These are phyloP conservation scores for Drosophila parthenogenetica DNA, from an alignment of 2,888 invertebrate genomes.

Conservation along the genomic window DNA sequence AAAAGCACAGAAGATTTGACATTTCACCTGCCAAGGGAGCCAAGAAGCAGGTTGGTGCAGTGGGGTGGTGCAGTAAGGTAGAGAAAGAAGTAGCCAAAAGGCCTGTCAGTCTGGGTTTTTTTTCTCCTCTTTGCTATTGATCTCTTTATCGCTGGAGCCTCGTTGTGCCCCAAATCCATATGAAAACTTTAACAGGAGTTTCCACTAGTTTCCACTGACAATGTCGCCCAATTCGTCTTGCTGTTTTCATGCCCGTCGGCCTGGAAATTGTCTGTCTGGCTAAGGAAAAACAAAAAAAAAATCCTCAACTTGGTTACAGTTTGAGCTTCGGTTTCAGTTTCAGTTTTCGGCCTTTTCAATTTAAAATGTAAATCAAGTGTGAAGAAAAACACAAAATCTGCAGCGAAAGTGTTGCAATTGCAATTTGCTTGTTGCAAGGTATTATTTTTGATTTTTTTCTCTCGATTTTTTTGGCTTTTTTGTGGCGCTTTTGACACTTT, in stretches of 20 bases:
- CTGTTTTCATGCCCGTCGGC: slow-evolving; percentile 72
- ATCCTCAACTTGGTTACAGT: slow-evolving; percentile 1
- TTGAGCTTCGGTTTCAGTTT: slow-evolving; percentile 46
- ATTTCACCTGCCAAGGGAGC: slow-evolving; percentile 64
- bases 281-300: neutral
- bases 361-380: slow-evolving; percentile 79
- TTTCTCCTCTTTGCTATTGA: slow-evolving; percentile 59
- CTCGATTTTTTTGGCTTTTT: too few species aligned
- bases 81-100: too few species aligned
- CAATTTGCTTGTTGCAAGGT: slow-evolving; percentile 73
- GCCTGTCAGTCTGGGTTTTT: too few species aligned
- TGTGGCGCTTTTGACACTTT: slow-evolving; percentile 67
- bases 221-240: slow-evolving; percentile 79
- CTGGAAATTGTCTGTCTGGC: slow-evolving; percentile 61
- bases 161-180: slow-evolving; percentile 61
- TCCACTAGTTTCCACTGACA: slow-evolving; percentile 52
- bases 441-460: slow-evolving; percentile 2
- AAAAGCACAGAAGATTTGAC: slow-evolving; percentile 62
- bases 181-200: slow-evolving; percentile 30
- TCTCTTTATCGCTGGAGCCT: slow-evolving; percentile 69
- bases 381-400: slow-evolving; percentile 74
- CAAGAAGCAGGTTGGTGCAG: neutral
- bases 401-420: slow-evolving; percentile 79
- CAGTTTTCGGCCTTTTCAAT: slow-evolving; percentile 68
- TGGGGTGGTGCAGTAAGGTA: neutral